Evolutionary conservation across 2,888 invertebrate species (phyloP), one percentile per base, ranked within the genome.

Genomic region (Taenaris catops): DNA sequence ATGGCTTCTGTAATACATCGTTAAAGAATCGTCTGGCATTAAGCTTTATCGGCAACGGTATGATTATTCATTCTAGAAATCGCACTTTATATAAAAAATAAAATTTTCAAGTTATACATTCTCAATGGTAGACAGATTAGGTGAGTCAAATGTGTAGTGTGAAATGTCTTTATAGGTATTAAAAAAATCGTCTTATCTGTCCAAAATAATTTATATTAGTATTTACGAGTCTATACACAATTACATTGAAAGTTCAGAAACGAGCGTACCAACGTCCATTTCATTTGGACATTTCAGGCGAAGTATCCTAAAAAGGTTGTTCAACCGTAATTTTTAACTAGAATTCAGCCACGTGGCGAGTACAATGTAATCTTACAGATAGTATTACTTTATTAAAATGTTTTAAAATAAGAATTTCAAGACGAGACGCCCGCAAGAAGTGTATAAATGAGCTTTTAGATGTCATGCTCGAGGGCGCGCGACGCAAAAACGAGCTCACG

Each of bases 371-470:
- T 38, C 18, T 34, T 31, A 28, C 18, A 40, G 18, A 37, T 28
- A 24, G 24, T 34, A 25, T 33, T 25, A 25, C 20, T 10, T 24
- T 28, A 35, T 33, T 25, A 8, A 8, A 28, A 20, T 27, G 21
- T 29, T 33, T 16, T 31, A 36, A 33, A 38, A 36, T 32, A 33
- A 25, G 20, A 11, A 19, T 34, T 32, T 34, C 25, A 26, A 37
- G 27, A 17, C 20, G 33, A 35, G 31, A 45, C 26, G 20, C 19
- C 36, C 23, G 23, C 46, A 79, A 79, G 67, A 80, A 81, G 72
- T 70, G 66, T 70, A 68, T 76, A 76, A 76, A 79, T 70, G 78
- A 80, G 74, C 78, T 78, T 83, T 81, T 75, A 72, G 71, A 66
- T 67, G 78, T 79, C 65, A 81, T 76, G 83, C 63, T 75, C 58